Evolutionary conservation across 2,888 invertebrate species (phyloP), one percentile per base, ranked within the genome.

Genomic region (Netelia fuscicornis): DNA sequence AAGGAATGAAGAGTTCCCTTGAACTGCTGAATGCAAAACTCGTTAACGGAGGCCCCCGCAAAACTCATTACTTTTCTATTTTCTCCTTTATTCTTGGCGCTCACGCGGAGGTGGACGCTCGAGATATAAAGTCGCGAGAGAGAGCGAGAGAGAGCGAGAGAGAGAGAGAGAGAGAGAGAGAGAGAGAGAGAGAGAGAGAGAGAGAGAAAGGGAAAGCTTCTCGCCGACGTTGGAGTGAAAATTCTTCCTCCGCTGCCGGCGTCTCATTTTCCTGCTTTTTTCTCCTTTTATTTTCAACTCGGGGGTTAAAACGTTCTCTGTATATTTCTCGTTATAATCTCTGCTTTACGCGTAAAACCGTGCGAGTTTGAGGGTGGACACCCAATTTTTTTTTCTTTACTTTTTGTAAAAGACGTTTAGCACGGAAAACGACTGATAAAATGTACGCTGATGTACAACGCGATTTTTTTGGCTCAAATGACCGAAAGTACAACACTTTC

Each of bases 31-130:
- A 88, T 85, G 88, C 86, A 88, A 88, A 88, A 88, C 88, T 88
- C 88, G 87, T 88, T 88, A 88, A 86, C 84, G 79, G 81, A 65
- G 78, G 79, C 70, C 75, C 70, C 82, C 81, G 84, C 83, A 88
- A 88, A 88, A 88, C 87, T 88, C 88, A 88, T 88, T 88, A 87
- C 88, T 87, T 87, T 88, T 86, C 86, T 86, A 87, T 88, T 87
- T 88, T 88, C 78, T 79, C 81, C 83, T 84, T 83, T 82, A 85
- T 85, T 80, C 76, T 85, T 83, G 79, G 80, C 76, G 65, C 76
- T 71, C 62, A 60, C 64, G 68, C 42, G 75, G 60, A 52, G 67
- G 71, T 68, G 79, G 65, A 76, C 80, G 84, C 81, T 78, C 62
- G 81, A 84, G 72, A 84, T 76, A 81, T 74, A 79, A 75, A 81